Percentiles rank a stretch among this genome's conserved stretches.
phyloP scores from a whole-genome alignment of 2,888 invertebrate species.

The Cheilosia soror region DNA sequence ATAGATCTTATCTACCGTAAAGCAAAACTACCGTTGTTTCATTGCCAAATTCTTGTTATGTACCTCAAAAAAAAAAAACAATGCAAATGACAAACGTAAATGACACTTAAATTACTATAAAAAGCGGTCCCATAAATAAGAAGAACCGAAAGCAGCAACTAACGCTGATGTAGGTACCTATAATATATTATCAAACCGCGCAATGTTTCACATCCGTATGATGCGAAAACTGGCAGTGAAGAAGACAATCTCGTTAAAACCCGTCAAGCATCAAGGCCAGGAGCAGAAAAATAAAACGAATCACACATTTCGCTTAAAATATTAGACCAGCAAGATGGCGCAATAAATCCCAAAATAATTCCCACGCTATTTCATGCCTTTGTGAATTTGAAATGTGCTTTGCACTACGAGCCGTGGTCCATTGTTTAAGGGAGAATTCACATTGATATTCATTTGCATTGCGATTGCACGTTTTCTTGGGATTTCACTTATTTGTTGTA shows the following conservation, averaged over 20 bases:
- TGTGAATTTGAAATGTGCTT: constrained; percentile 28
- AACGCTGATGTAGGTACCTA: not conserved
- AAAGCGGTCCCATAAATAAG: constrained; percentile 52
- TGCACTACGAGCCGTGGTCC: constrained; percentile 1
- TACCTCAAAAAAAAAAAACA: not conserved
- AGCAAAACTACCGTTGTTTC: constrained; percentile 39
- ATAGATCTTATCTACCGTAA: constrained; percentile 25
- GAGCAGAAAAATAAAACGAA: constrained; percentile 5
- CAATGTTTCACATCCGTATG: constrained; percentile 19
- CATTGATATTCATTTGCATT: constrained; percentile 12
- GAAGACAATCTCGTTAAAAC: constrained; percentile 23
- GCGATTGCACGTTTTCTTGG: constrained; percentile 17
- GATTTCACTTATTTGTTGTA: not conserved
- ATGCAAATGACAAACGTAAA: constrained; percentile 43
- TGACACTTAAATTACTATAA: constrained; percentile 24
- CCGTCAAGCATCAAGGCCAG: constrained; percentile 36
- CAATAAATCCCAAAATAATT: constrained; percentile 22
- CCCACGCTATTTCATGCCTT: constrained; percentile 9
- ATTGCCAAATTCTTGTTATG: constrained; percentile 57
- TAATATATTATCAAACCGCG: constrained; percentile 14
- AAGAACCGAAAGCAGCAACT: constrained; percentile 7
- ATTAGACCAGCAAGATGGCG: constrained; percentile 22
- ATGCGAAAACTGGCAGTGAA: constrained; percentile 28
- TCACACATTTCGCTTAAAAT: constrained; percentile 34
- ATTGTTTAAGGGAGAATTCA: constrained; percentile 21